A percentile compares a stretch with the other conserved stretches of the same genome.
phyloP scores from a whole-genome alignment of 2,113 vertebrate species.

The Otis tarda region DNA sequence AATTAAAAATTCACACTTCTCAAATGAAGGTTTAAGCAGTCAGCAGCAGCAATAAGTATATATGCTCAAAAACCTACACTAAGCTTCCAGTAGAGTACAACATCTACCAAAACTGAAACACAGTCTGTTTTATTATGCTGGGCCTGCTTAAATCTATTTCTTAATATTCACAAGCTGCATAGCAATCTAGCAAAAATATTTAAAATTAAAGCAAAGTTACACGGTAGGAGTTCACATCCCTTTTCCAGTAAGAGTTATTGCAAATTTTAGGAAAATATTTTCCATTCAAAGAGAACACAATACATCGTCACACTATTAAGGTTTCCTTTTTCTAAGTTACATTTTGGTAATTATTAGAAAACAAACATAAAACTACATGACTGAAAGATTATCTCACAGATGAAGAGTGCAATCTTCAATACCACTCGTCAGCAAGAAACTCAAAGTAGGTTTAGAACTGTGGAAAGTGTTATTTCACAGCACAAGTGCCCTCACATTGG shows the following conservation, averaged over 20 bases:
- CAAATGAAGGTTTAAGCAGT: not conserved
- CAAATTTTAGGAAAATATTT: not conserved
- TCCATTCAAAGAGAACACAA: not conserved
- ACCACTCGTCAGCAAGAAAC: not conserved
- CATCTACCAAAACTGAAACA: not conserved
- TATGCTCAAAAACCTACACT: not conserved
- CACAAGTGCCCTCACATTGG: not conserved
- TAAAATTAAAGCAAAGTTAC: not conserved
- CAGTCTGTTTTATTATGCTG: not conserved
- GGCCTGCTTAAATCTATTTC: not conserved
- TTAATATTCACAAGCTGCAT: not conserved
- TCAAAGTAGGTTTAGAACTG: not conserved
- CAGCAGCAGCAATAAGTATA: not conserved
- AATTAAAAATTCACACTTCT: not conserved
- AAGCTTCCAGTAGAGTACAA: not conserved
- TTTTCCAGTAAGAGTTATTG: not conserved
- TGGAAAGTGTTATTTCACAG: not conserved
- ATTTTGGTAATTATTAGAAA: not conserved
- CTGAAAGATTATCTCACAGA: not conserved
- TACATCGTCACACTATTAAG: not conserved
- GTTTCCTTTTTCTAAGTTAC: not conserved
- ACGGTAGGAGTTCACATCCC: rapidly evolving
- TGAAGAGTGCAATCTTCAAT: not conserved
- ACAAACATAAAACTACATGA: not conserved
- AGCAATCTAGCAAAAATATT: not conserved